Conservation (phyloP, 1,140 invertebrate species). For the Venturia canescens region DNA sequence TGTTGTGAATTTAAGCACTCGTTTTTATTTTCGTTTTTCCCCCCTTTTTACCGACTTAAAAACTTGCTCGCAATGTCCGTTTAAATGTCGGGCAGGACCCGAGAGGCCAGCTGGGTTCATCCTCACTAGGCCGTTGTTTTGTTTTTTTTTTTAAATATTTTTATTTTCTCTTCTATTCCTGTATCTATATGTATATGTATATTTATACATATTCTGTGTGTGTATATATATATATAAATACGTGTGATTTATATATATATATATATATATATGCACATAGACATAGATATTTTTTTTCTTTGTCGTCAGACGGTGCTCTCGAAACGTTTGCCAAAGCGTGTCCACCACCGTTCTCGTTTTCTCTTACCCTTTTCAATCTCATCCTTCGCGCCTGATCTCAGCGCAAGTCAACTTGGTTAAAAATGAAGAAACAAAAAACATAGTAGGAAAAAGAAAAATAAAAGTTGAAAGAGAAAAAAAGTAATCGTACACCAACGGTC, state of each 20-base stretch:
- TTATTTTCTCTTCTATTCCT: slow-evolving; percentile 42
- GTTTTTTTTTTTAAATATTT: slow-evolving; percentile 59
- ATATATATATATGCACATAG: slow-evolving; percentile 5
- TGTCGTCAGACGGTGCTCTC: slow-evolving; percentile 36
- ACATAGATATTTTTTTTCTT: neutral
- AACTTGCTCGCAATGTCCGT: slow-evolving; percentile 42
- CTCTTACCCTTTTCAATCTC: slow-evolving; percentile 11
- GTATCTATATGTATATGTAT: slow-evolving; percentile 35
- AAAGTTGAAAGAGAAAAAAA: slow-evolving; percentile 6
- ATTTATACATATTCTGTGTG: slow-evolving; percentile 17
- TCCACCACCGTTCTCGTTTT: slow-evolving; percentile 22
- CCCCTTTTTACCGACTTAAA: slow-evolving; percentile 52
- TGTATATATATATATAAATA: slow-evolving; percentile 20
- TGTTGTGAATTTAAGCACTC: neutral
- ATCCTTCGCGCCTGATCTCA: slow-evolving; percentile 42
- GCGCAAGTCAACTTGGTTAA: slow-evolving; percentile 48
- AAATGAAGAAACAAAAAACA: slow-evolving; percentile 38
- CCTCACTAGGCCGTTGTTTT: slow-evolving; percentile 75
- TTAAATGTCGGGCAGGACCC: slow-evolving; percentile 69
- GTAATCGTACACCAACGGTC: too few relatives aligned
- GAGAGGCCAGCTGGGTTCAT: slow-evolving; percentile 76
- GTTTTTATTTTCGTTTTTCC: slow-evolving; percentile 9
- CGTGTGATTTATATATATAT: too few relatives aligned
- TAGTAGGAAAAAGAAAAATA: neutral
- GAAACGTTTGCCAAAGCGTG: slow-evolving; percentile 29